phyloP scores from a whole-genome alignment of 2,113 vertebrate species.

The Cebidichthys violaceus region DNA sequence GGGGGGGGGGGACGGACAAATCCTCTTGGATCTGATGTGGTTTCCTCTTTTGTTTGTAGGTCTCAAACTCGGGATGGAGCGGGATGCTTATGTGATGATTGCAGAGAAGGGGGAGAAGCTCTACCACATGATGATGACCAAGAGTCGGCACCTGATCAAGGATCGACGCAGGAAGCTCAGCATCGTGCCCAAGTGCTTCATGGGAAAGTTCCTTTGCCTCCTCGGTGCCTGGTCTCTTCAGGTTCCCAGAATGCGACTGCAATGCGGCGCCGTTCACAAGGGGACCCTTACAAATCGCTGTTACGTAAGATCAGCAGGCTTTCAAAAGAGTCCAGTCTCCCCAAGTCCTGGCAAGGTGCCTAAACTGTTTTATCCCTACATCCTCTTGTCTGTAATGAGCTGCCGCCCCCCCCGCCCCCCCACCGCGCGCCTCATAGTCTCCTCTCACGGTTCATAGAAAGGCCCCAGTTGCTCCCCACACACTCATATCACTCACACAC shows the following conservation, averaged over 20 bases:
- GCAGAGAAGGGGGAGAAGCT: constrained; percentile 98
- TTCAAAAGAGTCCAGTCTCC: constrained; percentile 62
- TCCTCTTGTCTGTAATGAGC: constrained; percentile 56
- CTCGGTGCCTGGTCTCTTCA: constrained; percentile 7
- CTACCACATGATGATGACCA: constrained; percentile 99
- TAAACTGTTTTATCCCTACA: constrained; percentile 57
- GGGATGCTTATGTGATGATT: constrained; percentile 98
- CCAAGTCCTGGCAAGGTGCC: constrained; percentile 63
- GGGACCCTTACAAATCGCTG: constrained; percentile 57
- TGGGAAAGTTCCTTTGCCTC: constrained; percentile 89
- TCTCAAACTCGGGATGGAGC: constrained; percentile 98
- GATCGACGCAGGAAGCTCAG: constrained; percentile 96
- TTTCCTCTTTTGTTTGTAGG: constrained; percentile 76
- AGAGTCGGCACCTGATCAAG: constrained; percentile 95
- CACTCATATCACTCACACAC: constrained; percentile 35
- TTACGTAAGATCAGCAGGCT: constrained; percentile 64
- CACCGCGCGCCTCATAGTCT: constrained; percentile 16
- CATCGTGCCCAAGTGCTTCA: constrained; percentile 97
- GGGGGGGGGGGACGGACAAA: not conserved
- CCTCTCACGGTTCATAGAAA: constrained; percentile 47
- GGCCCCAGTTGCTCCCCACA: constrained; percentile 44
- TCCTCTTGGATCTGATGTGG: constrained; percentile 11
- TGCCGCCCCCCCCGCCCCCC: not conserved
- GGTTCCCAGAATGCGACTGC: constrained; percentile 53
- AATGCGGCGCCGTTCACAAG: constrained; percentile 53